phyloP scores from a whole-genome alignment of 2,888 invertebrate species.

The Carabus problematicus region DNA sequence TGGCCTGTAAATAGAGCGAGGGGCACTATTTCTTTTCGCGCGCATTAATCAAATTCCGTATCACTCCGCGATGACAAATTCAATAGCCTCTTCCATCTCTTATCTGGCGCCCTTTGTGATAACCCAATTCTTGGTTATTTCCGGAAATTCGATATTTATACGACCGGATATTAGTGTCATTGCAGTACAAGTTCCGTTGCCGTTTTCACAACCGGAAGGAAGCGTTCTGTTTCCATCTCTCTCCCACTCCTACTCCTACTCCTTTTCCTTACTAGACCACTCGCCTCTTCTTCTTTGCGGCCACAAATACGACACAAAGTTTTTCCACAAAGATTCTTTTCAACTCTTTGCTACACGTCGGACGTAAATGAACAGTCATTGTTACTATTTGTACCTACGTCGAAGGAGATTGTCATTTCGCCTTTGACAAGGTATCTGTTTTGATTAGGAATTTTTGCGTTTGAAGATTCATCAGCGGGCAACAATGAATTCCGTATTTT shows the following conservation, averaged over 20 bases:
- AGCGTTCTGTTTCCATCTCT: conserved; percentile 23
- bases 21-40: conserved; percentile 37
- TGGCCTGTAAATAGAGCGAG: not conserved
- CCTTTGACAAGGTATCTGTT: too few relatives aligned
- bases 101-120: conserved; percentile 39
- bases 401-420: too few relatives aligned
- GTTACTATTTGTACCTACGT: too few relatives aligned
- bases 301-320: not conserved
- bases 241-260: not conserved
- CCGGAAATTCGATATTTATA: conserved; percentile 42
- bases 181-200: conserved; percentile 39
- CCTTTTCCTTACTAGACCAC: conserved; percentile 1
- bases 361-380: too few relatives aligned
- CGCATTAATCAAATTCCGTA: conserved; percentile 40
- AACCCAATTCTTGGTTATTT: conserved; percentile 40
- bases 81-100: conserved; percentile 37
- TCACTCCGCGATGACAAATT: conserved; percentile 41
- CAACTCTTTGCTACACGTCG: too few relatives aligned
- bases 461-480: too few relatives aligned
- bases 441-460: too few relatives aligned
- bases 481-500: too few relatives aligned
- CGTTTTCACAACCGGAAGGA: conserved; percentile 35
- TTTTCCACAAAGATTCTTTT: too few relatives aligned
- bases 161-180: conserved; percentile 42
- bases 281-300: not conserved